These are phyloP conservation scores for Poeciliopsis gracilis DNA, from an alignment of 2,797 vertebrate species.

Conservation along the genomic window DNA sequence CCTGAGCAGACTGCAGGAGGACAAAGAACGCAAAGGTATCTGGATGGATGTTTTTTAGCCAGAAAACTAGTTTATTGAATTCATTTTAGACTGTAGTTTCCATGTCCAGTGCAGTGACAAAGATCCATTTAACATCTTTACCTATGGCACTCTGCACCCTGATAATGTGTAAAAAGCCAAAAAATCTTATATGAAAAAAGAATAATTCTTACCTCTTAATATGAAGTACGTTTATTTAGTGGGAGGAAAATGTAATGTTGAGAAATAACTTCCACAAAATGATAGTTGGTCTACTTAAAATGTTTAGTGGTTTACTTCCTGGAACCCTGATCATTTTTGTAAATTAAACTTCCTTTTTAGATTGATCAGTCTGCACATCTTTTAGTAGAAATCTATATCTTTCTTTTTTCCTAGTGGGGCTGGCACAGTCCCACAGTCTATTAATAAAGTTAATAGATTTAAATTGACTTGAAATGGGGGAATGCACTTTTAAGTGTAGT, in stretches of 20 bases:
- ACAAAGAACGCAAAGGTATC: constrained; percentile 81
- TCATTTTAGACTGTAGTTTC: constrained; percentile 1
- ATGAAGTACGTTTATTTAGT: background rate
- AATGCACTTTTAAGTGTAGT: background rate
- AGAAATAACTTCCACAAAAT: too few relatives aligned
- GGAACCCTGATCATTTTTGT: background rate
- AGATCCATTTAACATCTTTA: background rate
- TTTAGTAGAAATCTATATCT: background rate
- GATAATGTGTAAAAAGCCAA: background rate
- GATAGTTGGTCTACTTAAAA: background rate
- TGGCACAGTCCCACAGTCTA: background rate
- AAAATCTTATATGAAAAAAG: background rate
- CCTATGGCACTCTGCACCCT: background rate
- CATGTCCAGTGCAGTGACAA: background rate
- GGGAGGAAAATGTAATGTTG: background rate
- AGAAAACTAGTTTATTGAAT: background rate
- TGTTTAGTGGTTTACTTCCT: background rate
- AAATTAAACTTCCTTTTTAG: background rate
- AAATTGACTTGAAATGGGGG: background rate
- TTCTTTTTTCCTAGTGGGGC: background rate
- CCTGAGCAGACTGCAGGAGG: constrained; percentile 74
- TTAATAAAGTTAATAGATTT: background rate
- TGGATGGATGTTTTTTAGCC: background rate
- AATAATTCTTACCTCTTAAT: background rate
- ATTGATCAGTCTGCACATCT: background rate